Conservation (phyloP, 1,140 invertebrate genomes). For the Cydia splendana region DNA sequence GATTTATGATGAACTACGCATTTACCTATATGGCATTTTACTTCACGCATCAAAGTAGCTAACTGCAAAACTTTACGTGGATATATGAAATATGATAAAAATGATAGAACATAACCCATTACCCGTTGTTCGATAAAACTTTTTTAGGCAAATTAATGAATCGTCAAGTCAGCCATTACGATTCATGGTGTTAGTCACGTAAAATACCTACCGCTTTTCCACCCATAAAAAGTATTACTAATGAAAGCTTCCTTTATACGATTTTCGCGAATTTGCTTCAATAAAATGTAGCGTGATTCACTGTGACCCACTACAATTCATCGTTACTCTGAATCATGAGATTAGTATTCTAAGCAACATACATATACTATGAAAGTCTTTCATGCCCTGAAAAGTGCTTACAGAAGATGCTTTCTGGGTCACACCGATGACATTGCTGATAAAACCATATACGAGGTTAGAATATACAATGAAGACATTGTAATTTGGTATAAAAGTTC, state of each 20-base stretch:
- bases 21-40: too few species aligned
- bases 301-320: background rate
- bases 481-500: background rate
- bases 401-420: conserved; percentile 8
- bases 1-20: too few species aligned
- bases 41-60: too few species aligned
- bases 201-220: background rate
- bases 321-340: background rate
- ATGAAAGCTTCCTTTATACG: background rate
- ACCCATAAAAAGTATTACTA: background rate
- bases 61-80: too few species aligned
- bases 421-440: conserved; percentile 6
- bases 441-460: conserved; percentile 1
- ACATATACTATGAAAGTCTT: background rate
- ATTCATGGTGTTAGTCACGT: background rate
- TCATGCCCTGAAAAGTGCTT: background rate
- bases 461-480: background rate
- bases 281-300: conserved; percentile 11
- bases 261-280: conserved; percentile 16
- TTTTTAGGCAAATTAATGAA: background rate
- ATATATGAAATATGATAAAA: too few species aligned
- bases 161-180: background rate
- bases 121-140: background rate
- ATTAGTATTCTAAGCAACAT: background rate
- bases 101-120: too few species aligned